Percentiles rank a stretch among this genome's conserved stretches.
Evolutionary conservation across 2,888 invertebrate genomes (phyloP).

Genomic region (Busseola fusca): DNA sequence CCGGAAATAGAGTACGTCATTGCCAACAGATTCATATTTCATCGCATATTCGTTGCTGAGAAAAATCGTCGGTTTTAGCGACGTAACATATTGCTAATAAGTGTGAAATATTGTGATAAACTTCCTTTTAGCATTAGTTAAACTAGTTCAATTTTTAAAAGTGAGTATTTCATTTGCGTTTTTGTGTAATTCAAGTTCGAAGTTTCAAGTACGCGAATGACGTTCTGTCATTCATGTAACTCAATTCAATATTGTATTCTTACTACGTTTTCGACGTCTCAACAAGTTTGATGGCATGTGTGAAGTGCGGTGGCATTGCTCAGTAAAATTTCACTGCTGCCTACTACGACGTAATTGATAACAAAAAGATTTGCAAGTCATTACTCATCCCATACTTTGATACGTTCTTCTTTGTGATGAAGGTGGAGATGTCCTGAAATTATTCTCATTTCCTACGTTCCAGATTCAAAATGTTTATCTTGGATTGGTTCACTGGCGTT

Average conservation of each 20-base stretch:
- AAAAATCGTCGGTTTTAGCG: conserved; percentile 82
- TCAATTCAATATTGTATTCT: conserved; percentile 82
- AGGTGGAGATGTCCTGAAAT: conserved; percentile 64
- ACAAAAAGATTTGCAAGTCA: conserved; percentile 81
- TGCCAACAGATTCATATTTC: conserved; percentile 86
- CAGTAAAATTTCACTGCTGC: conserved; percentile 63
- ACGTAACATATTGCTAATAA: conserved; percentile 83
- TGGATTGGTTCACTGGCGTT: conserved; percentile 98
- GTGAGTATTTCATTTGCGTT: conserved; percentile 79
- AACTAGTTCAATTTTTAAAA: conserved; percentile 85
- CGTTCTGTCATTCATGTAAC: conserved; percentile 85
- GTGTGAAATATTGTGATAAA: conserved; percentile 86
- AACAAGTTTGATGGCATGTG: conserved; percentile 66
- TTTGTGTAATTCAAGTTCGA: conserved; percentile 69
- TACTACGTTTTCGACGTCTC: conserved; percentile 72
- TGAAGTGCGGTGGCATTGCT: conserved; percentile 57
- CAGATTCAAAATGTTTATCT: conserved; percentile 95
- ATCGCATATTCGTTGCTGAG: conserved; percentile 76
- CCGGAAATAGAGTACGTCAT: conserved; percentile 88
- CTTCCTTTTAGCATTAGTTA: conserved; percentile 83
- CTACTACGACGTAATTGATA: conserved; percentile 74
- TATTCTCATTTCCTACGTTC: conserved; percentile 73
- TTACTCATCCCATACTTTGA: conserved; percentile 68
- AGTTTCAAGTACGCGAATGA: conserved; percentile 81
- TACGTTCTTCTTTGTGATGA: conserved; percentile 74